phyloP scores from a whole-genome alignment of 2,888 invertebrate genomes.

The Neoitamus cyanurus region DNA sequence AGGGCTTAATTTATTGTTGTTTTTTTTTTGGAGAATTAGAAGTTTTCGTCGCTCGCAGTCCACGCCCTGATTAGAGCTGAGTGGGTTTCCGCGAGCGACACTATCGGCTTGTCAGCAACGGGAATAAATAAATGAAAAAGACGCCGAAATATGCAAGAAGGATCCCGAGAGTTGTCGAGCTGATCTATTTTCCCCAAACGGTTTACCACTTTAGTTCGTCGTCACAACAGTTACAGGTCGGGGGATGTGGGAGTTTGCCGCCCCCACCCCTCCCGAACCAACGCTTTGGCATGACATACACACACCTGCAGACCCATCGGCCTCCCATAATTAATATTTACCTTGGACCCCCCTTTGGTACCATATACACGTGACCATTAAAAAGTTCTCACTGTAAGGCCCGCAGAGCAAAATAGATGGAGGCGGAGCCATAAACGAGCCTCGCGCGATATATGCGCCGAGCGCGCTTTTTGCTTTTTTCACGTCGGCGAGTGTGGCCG shows the following conservation, averaged over 20 bases:
- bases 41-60: neutral
- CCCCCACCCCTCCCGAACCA: neutral
- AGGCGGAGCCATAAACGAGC: constrained; percentile 52
- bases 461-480: constrained; percentile 35
- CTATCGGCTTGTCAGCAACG: neutral
- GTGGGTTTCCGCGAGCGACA: neutral
- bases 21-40: neutral
- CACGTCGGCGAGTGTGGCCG: constrained; percentile 31
- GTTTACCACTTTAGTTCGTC: constrained; percentile 32
- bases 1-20: neutral
- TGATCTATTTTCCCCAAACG: neutral
- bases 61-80: neutral
- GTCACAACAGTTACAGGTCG: neutral
- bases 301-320: constrained; percentile 30
- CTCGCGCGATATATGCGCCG: constrained; percentile 38
- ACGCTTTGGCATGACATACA: neutral
- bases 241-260: neutral
- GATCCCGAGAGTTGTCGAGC: neutral
- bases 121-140: constrained; percentile 16
- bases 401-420: constrained; percentile 27
- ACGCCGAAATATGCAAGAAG: neutral
- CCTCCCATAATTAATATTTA: constrained; percentile 47
- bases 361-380: constrained; percentile 49
- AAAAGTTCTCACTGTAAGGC: constrained; percentile 43
- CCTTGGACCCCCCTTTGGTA: constrained; percentile 45